Base-by-base conservation (phyloP, 2,113 vertebrate species). In the Marmota monax region DNA sequence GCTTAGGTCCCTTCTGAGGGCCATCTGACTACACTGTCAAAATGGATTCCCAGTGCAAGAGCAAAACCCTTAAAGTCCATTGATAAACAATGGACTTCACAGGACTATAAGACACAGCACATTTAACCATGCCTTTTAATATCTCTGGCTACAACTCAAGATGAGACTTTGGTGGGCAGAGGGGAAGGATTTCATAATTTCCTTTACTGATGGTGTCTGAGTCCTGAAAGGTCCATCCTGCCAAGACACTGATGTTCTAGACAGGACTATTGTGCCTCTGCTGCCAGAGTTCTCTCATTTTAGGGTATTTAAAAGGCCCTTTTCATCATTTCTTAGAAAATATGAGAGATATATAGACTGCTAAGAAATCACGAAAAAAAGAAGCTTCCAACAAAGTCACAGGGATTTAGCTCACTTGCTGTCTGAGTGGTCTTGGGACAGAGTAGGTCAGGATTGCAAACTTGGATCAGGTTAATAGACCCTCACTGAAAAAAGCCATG, bases 351-450 rank as follows among this genome's bases (percentile, higher is more conserved):
- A 34, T 11, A 18, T 25, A 67, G 22, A 42, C 53, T 53, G 37
- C 18, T 34, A 67, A 51, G 20, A 63, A 61, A 7, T 29, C 48
- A 37, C 2, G 5, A 74, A 61, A 58, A 27, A 89, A 48, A 56
- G 22, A 82, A 6, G n/a, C 61, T 25, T 56, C 77, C 83, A 25
- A 32, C 45, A 84, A 65, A 63, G 48, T 86, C 93, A 67, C 14
- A 20, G 78, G 20, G 56, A 48, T 14, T 29, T 8, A 3, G 9
- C 56, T 63, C 27, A 70, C 32, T 7, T 42, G 53, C 22, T 22
- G 25, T 29, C 61, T 8, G 45, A 1, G 0, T 23, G 56, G 45
- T n/a, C 1, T 10, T n/a, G 25, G 69, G 82, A 72, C 7, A 86
- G 29, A 56, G 39, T 74, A 27, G 4, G 10, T 42, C 42, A 18